Conservation (phyloP, 2,113 vertebrate species). For the Hystrix cristata region DNA sequence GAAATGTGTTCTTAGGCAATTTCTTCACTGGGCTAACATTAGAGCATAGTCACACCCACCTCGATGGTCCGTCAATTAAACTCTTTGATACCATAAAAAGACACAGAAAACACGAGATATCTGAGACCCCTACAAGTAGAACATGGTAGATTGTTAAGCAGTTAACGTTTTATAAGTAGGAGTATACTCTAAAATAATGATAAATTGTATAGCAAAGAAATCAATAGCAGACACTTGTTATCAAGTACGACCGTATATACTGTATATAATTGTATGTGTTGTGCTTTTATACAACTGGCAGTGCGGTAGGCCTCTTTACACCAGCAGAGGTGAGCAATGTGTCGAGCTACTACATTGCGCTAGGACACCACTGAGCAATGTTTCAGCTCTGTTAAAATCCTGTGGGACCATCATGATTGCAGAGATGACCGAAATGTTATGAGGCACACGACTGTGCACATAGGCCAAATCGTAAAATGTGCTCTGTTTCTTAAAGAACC, state of each 20-base stretch:
- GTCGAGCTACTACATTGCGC: not conserved
- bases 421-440: not conserved
- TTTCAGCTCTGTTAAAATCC: not conserved
- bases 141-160: not conserved
- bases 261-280: not conserved
- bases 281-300: not conserved
- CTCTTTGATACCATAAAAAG: not conserved
- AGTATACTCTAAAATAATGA: not conserved
- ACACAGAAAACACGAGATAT: not conserved
- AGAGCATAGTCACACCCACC: not conserved
- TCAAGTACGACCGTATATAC: not conserved
- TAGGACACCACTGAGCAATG: not conserved
- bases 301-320: too few relatives aligned
- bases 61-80: not conserved
- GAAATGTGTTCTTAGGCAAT: not conserved
- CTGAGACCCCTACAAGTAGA: not conserved
- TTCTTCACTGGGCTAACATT: not conserved
- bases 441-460: not conserved
- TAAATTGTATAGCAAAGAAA: not conserved
- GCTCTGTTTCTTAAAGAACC: not conserved
- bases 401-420: not conserved
- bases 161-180: not conserved
- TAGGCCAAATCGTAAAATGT: not conserved
- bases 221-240: not conserved
- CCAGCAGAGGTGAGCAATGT: not conserved